Conservation (phyloP, 2,888 invertebrate species). For the Amiota mariae region DNA sequence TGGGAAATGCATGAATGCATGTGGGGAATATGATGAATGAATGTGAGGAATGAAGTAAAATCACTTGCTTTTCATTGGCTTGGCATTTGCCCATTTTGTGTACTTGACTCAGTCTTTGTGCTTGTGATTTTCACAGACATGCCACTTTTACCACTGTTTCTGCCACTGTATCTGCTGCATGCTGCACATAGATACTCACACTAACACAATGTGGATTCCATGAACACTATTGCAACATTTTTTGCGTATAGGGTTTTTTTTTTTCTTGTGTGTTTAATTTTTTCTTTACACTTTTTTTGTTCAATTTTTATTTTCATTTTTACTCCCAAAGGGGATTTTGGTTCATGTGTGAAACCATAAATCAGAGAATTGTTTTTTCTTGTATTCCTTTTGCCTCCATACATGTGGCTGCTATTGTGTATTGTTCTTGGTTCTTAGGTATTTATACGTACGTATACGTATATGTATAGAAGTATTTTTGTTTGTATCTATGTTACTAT, state of each 20-base stretch:
- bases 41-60: slow-evolving; percentile 17
- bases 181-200: slow-evolving; percentile 14
- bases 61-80: slow-evolving; percentile 7
- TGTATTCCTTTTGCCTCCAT: background rate
- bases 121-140: background rate
- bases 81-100: no score
- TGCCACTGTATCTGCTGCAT: slow-evolving; percentile 1
- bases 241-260: slow-evolving; percentile 15
- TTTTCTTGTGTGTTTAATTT: background rate
- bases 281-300: slow-evolving; percentile 4
- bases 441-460: background rate
- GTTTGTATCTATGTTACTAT: no score
- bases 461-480: no score
- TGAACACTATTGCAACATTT: slow-evolving; percentile 14
- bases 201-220: background rate
- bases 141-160: background rate
- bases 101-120: background rate
- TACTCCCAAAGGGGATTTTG: slow-evolving; percentile 11
- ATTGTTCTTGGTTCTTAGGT: background rate
- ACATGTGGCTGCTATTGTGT: background rate
- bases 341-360: slow-evolving; percentile 45
- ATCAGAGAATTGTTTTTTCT: slow-evolving; percentile 39
- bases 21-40: background rate
- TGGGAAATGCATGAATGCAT: background rate
- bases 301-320: slow-evolving; percentile 9